Evolutionary conservation across 1,140 invertebrate genomes (phyloP), one percentile per base, ranked within the genome.

Genomic region (Habropoda laboriosa): DNA sequence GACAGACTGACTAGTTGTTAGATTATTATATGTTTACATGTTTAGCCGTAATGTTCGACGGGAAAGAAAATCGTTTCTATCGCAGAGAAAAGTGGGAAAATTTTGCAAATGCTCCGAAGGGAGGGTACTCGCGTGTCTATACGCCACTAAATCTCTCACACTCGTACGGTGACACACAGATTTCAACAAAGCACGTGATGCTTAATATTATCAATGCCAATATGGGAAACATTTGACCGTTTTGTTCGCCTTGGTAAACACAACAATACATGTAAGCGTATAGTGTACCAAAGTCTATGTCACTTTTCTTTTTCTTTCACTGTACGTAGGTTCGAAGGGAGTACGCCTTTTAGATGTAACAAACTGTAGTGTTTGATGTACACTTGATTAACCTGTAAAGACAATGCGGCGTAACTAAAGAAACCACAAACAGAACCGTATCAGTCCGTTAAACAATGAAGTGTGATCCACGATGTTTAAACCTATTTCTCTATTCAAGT

Each of bases 371-470:
- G 10, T 74, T n/a, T 27, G 40, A 49, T 47, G 40, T 79, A 58
- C 38, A 49, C 30, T 63, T 30, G 27, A 21, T 2, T 42, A 40
- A 51, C n/a, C 13, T 60, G 30, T 16, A 30, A 32, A 45, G 38
- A 58, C 6, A 6, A 18, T 21, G 49, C 61, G 21, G 13, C 30
- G n/a, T 32, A 55, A 51, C 21, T 63, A 45, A 45, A 38, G 32
- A 7, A 45, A 60, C 7, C 8, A 63, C 24, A 79, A 27, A 55
- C 68, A 84, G 30, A 40, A 66, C 45, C 55, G 47, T 82, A 16
- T 76, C 27, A 30, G 16, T 75, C 35, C 66, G 40, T 30, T 24
- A 18, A 57, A 45, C 47, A 8, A 42, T 42, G 35, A 53, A 42
- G 18, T 32, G 8, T 42, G 32, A 64, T 67, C 42, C 45, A 78